phyloP scores from a whole-genome alignment of 30 jellyfish, hydroid and myxozoan genomes.

The Pseudorhiza aurosa region DNA sequence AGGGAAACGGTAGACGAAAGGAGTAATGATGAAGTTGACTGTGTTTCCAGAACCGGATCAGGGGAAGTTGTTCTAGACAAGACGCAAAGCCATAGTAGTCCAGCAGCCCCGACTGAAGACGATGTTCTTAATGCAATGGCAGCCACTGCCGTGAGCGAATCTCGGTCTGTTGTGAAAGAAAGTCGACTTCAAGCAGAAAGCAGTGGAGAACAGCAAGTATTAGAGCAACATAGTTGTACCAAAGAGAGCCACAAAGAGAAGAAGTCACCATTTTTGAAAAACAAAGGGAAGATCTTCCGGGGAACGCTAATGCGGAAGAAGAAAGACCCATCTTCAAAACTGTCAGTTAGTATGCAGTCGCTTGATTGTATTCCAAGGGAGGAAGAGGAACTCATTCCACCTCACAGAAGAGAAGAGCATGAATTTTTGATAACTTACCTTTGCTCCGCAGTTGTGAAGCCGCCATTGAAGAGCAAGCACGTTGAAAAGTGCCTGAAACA shows the following conservation, averaged over 20 bases:
- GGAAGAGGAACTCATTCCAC: constrained; percentile 11
- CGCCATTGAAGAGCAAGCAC: constrained; percentile 90
- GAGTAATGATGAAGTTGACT: too few species aligned
- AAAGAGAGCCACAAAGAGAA: constrained; percentile 29
- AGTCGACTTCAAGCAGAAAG: neutral
- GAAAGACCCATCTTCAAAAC: constrained; percentile 16
- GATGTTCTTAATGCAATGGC: too few species aligned
- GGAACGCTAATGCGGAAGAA: constrained; percentile 43
- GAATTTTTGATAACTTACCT: constrained; percentile 64
- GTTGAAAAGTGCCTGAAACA: constrained; percentile 85
- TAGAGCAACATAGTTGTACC: neutral
- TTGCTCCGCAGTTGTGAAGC: constrained; percentile 90
- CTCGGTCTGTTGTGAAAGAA: neutral
- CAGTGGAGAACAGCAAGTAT: neutral
- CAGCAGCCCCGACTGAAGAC: too few species aligned
- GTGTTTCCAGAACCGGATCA: too few species aligned
- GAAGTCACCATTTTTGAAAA: constrained; percentile 15
- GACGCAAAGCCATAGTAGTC: too few species aligned
- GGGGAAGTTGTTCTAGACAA: too few species aligned
- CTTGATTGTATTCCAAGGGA: constrained; percentile 38
- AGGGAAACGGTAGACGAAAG: too few species aligned
- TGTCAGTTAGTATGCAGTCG: constrained; percentile 41
- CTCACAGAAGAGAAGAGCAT: constrained; percentile 20
- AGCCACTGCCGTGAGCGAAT: too few species aligned
- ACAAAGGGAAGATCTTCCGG: constrained; percentile 43